These are phyloP conservation scores for Thunnus maccoyii DNA, from an alignment of 2,113 vertebrate species.

Conservation along the genomic window DNA sequence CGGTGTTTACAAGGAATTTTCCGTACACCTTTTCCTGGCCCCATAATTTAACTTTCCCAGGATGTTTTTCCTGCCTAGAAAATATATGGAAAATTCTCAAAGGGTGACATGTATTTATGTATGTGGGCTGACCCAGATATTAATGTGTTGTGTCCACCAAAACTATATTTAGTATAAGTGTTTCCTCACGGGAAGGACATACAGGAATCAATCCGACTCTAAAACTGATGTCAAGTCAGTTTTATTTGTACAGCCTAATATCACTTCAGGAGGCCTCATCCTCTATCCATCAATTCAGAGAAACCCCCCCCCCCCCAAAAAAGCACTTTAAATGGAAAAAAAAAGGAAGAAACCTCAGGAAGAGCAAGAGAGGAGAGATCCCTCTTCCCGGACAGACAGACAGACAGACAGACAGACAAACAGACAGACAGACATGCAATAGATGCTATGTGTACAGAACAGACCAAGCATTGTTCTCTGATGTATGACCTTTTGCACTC, in stretches of 20 bases:
- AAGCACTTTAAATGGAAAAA: too few species aligned
- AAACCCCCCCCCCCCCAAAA: too few species aligned
- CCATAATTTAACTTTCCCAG: conserved; percentile 7
- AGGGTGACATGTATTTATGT: not conserved
- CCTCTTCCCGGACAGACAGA: too few species aligned
- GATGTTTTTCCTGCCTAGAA: conserved; percentile 21
- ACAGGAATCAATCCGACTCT: not conserved
- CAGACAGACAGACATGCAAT: too few species aligned
- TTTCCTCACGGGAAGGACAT: not conserved
- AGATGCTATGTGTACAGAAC: too few species aligned
- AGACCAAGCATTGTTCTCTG: not conserved
- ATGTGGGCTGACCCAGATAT: not conserved
- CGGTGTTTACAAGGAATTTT: conserved; percentile 57
- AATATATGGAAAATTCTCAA: not conserved
- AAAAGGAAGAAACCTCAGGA: too few species aligned
- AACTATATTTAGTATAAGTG: conserved; percentile 10
- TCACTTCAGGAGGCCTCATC: too few species aligned
- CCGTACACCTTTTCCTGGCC: not conserved
- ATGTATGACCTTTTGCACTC: conserved; percentile 16
- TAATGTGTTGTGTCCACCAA: not conserved
- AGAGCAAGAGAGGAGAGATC: too few species aligned
- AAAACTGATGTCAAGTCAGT: not conserved
- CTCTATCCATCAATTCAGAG: too few species aligned
- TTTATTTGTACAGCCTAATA: too few species aligned
- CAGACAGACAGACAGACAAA: too few species aligned